Percentiles rank a stretch among this genome's conserved stretches.
These are phyloP conservation scores for Drosophila anomalata DNA, from an alignment of 2,888 invertebrate species.

Conservation along the genomic window DNA sequence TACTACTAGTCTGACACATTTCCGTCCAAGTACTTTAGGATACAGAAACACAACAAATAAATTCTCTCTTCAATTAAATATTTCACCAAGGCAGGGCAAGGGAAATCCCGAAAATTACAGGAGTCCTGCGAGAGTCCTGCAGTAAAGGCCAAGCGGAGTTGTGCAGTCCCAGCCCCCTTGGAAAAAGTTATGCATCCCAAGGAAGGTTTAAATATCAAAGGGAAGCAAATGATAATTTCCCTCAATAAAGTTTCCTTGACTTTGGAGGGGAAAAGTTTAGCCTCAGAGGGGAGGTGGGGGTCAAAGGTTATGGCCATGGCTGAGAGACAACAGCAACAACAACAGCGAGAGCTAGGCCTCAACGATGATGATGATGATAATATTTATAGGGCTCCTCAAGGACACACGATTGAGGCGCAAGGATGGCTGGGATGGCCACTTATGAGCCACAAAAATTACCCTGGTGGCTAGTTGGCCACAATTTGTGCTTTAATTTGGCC, in stretches of 20 bases:
- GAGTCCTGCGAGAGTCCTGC: slow-evolving; percentile 7
- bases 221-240: slow-evolving; percentile 42
- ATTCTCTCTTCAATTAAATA: background rate
- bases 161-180: slow-evolving; percentile 2
- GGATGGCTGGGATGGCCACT: slow-evolving; percentile 44
- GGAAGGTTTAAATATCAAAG: slow-evolving; percentile 46
- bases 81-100: background rate
- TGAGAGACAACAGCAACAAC: slow-evolving; percentile 32
- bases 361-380: slow-evolving; percentile 66
- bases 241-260: slow-evolving; percentile 37
- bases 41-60: slow-evolving; percentile 1
- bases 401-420: slow-evolving; percentile 56
- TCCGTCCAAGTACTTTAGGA: too few species aligned
- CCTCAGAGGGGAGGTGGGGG: background rate
- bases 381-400: slow-evolving; percentile 80
- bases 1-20: too few species aligned
- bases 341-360: slow-evolving; percentile 8
- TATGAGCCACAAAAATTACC: slow-evolving; percentile 68
- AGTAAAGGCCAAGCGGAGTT: slow-evolving; percentile 17
- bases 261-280: slow-evolving; percentile 35
- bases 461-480: slow-evolving; percentile 80
- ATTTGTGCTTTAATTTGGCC: slow-evolving; percentile 80
- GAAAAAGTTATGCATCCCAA: slow-evolving; percentile 41
- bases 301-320: slow-evolving; percentile 33
- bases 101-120: slow-evolving; percentile 21